Evolutionary conservation across 2,888 invertebrate genomes (phyloP).

Genomic region (Cheilosia soror): DNA sequence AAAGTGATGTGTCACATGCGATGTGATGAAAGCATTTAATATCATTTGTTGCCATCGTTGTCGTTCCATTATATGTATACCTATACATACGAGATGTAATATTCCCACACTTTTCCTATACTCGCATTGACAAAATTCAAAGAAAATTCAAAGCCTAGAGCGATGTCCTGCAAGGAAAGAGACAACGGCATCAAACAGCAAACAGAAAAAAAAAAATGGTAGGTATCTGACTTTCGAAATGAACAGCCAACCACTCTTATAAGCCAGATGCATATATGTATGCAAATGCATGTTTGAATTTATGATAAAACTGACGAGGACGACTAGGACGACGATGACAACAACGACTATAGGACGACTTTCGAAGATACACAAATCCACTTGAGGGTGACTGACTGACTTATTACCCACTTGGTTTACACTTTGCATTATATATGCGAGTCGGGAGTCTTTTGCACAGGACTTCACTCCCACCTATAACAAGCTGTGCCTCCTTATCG

Average conservation of each 20-base stretch:
- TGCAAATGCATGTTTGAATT: conserved; percentile 68
- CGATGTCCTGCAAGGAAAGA: conserved; percentile 34
- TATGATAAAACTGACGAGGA: conserved; percentile 62
- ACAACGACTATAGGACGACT: conserved; percentile 43
- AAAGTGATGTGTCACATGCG: conserved; percentile 67
- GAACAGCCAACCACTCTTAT: conserved; percentile 56
- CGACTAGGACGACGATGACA: conserved; percentile 14
- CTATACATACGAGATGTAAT: background rate
- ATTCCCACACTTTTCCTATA: conserved; percentile 5
- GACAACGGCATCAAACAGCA: background rate
- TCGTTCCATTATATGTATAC: conserved; percentile 6
- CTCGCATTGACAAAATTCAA: conserved; percentile 45
- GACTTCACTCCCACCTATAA: conserved; percentile 39
- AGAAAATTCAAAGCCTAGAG: conserved; percentile 48
- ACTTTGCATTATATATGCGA: conserved; percentile 77
- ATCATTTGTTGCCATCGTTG: conserved; percentile 65
- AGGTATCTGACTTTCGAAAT: conserved; percentile 16
- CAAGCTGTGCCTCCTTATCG: conserved; percentile 44
- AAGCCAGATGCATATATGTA: conserved; percentile 61
- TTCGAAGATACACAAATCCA: conserved; percentile 73
- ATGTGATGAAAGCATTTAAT: conserved; percentile 72
- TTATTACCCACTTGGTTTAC: conserved; percentile 77
- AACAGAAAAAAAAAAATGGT: conserved; percentile 12
- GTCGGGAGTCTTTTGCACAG: conserved; percentile 55
- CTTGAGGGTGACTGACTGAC: conserved; percentile 77